phyloP scores from a whole-genome alignment of 1,140 invertebrate genomes.

The Drosophila miranda region DNA sequence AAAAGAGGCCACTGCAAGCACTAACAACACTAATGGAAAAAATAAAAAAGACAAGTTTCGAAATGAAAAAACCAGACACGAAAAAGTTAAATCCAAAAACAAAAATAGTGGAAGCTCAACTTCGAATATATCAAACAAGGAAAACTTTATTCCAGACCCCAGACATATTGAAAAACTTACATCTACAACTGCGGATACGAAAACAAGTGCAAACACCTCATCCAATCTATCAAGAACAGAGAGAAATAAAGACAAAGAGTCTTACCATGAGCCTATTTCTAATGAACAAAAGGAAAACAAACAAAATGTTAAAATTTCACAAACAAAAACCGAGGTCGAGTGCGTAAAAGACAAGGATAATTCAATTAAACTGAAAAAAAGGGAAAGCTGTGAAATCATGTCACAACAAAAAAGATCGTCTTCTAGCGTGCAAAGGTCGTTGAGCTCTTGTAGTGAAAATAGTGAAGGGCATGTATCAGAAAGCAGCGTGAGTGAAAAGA shows the following conservation, averaged over 20 bases:
- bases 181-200: conserved; percentile 33
- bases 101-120: conserved; percentile 57
- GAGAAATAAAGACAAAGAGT: conserved; percentile 42
- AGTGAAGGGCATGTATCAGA: conserved; percentile 63
- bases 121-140: conserved; percentile 80
- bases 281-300: conserved; percentile 49
- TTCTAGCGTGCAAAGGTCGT: conserved; percentile 49
- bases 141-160: conserved; percentile 63
- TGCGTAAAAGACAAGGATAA: conserved; percentile 37
- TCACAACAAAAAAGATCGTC: conserved; percentile 35
- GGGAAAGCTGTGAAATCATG: conserved; percentile 27
- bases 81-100: conserved; percentile 71
- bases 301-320: conserved; percentile 22
- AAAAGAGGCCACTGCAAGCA: conserved; percentile 46
- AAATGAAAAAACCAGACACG: conserved; percentile 67
- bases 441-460: conserved; percentile 66
- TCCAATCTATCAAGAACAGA: conserved; percentile 39
- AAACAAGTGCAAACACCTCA: conserved; percentile 34
- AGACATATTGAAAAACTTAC: conserved; percentile 40
- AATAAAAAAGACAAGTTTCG: conserved; percentile 66
- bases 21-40: conserved; percentile 48
- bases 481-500: conserved; percentile 71
- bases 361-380: conserved; percentile 23
- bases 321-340: conserved; percentile 19
- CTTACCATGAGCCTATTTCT: conserved; percentile 8